Evolutionary conservation across 2,888 invertebrate genomes (phyloP).

Genomic region (Synanthedon tipuliformis): DNA sequence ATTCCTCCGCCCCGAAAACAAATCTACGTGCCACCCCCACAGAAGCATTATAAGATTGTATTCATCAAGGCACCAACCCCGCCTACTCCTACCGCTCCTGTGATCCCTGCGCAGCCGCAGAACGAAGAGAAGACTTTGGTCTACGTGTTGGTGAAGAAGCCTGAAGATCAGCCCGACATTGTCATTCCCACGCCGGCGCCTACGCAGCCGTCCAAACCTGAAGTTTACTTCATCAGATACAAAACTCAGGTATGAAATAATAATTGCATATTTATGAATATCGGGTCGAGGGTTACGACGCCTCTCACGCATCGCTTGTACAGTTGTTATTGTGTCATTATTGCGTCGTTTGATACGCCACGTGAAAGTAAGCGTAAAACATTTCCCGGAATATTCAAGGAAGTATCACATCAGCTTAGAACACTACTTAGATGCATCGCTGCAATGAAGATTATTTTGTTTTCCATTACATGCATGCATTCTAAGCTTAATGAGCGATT

Average conservation of each 20-base stretch:
- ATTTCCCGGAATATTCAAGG: not conserved
- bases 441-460: conserved; percentile 16
- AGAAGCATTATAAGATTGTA: conserved; percentile 87
- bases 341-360: not conserved
- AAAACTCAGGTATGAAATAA: conserved; percentile 76
- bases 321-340: not conserved
- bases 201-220: conserved; percentile 89
- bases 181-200: conserved; percentile 83
- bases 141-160: conserved; percentile 90
- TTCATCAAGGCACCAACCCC: conserved; percentile 82
- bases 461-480: too few species aligned
- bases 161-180: conserved; percentile 84
- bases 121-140: conserved; percentile 91
- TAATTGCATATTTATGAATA: not conserved
- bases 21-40: conserved; percentile 70
- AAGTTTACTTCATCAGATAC: conserved; percentile 92
- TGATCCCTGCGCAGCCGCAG: conserved; percentile 79
- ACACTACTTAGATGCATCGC: conserved; percentile 18
- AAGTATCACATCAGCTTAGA: conserved; percentile 18
- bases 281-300: too few species aligned
- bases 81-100: conserved; percentile 71
- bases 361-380: not conserved
- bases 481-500: too few species aligned
- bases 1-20: conserved; percentile 73
- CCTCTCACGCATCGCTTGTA: not conserved